Conservation (phyloP, 2,797 vertebrate genomes). For the Molossus alvarezi region DNA sequence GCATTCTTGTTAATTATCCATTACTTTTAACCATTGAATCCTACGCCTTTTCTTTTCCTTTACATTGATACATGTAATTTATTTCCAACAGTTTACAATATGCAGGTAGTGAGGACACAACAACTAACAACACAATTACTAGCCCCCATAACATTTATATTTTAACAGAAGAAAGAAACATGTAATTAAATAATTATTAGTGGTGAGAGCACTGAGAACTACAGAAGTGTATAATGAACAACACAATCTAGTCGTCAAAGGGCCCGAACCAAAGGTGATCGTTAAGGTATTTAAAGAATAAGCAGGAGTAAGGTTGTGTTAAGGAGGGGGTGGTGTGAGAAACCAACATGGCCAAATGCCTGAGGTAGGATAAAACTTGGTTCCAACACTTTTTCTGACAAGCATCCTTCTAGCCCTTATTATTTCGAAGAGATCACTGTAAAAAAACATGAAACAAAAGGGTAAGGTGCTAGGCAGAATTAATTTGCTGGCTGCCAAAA, state of each 20-base stretch:
- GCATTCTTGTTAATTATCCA: conserved; percentile 26
- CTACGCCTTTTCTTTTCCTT: not conserved
- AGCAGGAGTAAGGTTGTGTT: conserved; percentile 16
- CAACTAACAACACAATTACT: not conserved
- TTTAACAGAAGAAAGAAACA: conserved; percentile 55
- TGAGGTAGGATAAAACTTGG: conserved; percentile 7
- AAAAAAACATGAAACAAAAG: conserved; percentile 31
- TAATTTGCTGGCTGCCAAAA: not conserved
- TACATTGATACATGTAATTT: not conserved
- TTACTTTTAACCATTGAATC: conserved; percentile 39
- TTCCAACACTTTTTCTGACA: not conserved
- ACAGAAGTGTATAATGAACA: conserved; percentile 40
- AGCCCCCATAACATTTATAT: conserved; percentile 13
- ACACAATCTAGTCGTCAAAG: conserved; percentile 40
- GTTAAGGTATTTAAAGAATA: conserved; percentile 45
- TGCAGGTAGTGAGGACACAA: not conserved
- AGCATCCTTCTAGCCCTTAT: not conserved
- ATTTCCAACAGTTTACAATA: conserved; percentile 9
- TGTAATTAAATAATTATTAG: conserved; percentile 31
- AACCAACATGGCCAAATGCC: conserved; percentile 36
- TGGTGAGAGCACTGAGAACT: conserved; percentile 5
- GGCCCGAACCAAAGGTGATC: conserved; percentile 26
- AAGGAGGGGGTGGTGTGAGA: not conserved
- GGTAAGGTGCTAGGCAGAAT: not conserved
- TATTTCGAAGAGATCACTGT: not conserved